These are phyloP conservation scores for Hydrolagus colliei DNA, from an alignment of 2,797 vertebrate genomes.

Conservation along the genomic window DNA sequence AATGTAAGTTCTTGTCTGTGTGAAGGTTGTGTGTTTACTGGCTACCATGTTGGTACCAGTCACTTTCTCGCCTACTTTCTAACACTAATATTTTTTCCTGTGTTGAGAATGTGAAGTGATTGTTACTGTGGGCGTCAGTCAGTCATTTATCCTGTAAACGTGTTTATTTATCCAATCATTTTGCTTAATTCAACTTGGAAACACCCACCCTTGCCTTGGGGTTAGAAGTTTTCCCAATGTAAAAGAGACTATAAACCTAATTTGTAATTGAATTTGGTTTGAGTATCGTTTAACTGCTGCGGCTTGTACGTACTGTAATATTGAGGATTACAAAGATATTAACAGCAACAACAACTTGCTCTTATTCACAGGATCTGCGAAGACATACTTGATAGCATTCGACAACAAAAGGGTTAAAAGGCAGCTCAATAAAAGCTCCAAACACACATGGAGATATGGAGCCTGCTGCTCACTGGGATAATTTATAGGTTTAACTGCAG, in stretches of 20 bases:
- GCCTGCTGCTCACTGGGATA: background rate
- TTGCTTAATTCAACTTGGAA: background rate
- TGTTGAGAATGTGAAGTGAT: background rate
- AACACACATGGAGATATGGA: background rate
- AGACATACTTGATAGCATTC: background rate
- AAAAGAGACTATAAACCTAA: too few species aligned
- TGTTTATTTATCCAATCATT: background rate
- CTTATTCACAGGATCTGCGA: too few species aligned
- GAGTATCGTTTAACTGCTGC: too few species aligned
- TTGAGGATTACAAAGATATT: too few species aligned
- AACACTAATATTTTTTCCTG: background rate
- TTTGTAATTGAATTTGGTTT: too few species aligned
- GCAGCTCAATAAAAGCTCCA: slow-evolving; percentile 26
- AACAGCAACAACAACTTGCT: too few species aligned
- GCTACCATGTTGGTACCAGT: background rate
- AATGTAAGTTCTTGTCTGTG: background rate
- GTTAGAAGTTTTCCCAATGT: too few species aligned
- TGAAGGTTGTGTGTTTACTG: background rate
- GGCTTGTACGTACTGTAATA: too few species aligned
- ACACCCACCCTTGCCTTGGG: too few species aligned
- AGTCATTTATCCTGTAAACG: background rate
- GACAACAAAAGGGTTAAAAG: slow-evolving; percentile 24
- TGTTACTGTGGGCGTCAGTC: background rate
- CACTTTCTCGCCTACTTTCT: background rate
- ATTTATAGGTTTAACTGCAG: background rate